These are phyloP conservation scores for Conchocele bisecta DNA, from an alignment of 2,888 invertebrate species.

Conservation along the genomic window DNA sequence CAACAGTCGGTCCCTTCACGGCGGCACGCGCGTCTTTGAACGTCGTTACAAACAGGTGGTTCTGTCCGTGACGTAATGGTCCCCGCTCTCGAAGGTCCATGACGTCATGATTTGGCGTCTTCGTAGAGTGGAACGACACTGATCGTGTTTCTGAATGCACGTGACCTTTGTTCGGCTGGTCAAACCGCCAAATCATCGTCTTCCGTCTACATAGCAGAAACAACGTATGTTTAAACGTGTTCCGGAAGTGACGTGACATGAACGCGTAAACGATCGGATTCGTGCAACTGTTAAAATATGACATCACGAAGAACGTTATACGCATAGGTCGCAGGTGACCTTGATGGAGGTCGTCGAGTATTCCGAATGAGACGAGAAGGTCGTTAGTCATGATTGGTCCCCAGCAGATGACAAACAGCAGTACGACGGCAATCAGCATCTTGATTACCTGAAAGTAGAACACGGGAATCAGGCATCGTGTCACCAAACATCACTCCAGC, in stretches of 20 bases:
- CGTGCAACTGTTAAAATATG: constrained; percentile 89
- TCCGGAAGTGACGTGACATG: constrained; percentile 89
- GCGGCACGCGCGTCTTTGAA: too few species aligned
- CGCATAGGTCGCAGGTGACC: constrained; percentile 86
- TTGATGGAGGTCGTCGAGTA: constrained; percentile 84
- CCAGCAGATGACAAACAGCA: constrained; percentile 89
- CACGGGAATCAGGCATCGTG: neutral
- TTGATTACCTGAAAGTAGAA: constrained; percentile 86
- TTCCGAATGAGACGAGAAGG: constrained; percentile 86
- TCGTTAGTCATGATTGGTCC: constrained; percentile 87
- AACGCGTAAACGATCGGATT: constrained; percentile 90
- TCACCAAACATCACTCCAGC: neutral
- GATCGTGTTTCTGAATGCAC: constrained; percentile 51
- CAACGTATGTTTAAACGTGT: constrained; percentile 77
- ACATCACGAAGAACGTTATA: constrained; percentile 87
- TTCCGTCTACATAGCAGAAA: constrained; percentile 60
- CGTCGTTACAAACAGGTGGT: too few species aligned
- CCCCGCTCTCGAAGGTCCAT: too few species aligned
- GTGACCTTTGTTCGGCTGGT: constrained; percentile 2
- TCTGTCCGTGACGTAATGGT: too few species aligned
- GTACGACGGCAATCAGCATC: constrained; percentile 89
- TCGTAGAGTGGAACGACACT: constrained; percentile 45
- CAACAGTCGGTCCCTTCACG: too few species aligned
- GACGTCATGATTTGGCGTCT: constrained; percentile 1
- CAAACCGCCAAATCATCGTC: constrained; percentile 4